Evolutionary conservation across 2,113 vertebrate species (phyloP), one percentile per base, ranked within the genome.

Genomic region (Elanoides forficatus): DNA sequence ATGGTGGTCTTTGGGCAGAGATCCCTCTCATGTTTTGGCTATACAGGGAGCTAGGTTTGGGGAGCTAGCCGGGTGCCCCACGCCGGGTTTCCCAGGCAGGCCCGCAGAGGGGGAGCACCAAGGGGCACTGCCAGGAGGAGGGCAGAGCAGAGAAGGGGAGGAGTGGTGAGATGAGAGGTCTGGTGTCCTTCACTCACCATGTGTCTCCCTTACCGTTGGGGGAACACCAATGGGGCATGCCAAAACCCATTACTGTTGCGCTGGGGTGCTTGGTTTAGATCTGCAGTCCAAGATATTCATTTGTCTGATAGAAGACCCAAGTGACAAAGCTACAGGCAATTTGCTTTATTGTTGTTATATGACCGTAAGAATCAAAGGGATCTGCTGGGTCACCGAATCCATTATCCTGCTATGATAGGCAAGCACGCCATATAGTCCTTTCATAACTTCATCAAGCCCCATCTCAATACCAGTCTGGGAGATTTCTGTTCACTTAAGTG

Each of bases 341-440:
- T 95, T 90, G 55, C 68, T 93, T 93, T 63, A 87, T 92, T 96
- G 68, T 50, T 89, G 15, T 50, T 74, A 11, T 36, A 38, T 36
- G 83, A 26, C 63, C 14, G 7, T 12, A 59, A 84, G 53, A 81
- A 68, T 68, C 88, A 82, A 89, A 92, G 63, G 48, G 80, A 50
- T 92, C 83, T 81, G 59, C 73, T 92, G 94, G 88, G 83, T 97
- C 91, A 91, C 36, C 0, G 5, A 78, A 83, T 73, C 83, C 72
- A 79, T 95, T 96, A 74, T 43, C 86, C 72, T 89, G 55, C 59
- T 93, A 25, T 47, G 83, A 84, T 70, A 63, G 50, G 50, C 83
- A 89, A 66, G 21, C 45, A 55, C 43, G 43, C 59, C 38, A 29
- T 58, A 18, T 21, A 72, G 30, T 78, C 38, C 45, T 81, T 94